These are phyloP conservation scores for Rhingia campestris DNA, from an alignment of 2,888 invertebrate species.

Conservation along the genomic window DNA sequence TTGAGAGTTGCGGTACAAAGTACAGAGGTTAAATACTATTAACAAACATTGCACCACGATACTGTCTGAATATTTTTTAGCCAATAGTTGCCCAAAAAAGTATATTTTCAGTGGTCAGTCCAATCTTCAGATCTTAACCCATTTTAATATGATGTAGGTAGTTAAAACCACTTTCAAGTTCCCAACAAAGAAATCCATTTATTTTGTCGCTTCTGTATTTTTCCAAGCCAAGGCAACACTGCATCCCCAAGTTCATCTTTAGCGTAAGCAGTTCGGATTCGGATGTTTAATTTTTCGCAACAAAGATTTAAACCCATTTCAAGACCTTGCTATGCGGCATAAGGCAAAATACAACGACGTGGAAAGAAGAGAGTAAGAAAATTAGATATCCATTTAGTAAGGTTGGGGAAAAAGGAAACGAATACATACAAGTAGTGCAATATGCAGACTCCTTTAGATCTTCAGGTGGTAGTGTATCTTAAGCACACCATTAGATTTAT, in stretches of 20 bases:
- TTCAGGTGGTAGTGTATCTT: constrained; percentile 50
- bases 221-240: constrained; percentile 8
- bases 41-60: background rate
- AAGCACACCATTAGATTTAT: constrained; percentile 51
- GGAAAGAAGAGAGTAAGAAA: background rate
- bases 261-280: background rate
- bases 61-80: background rate
- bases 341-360: background rate
- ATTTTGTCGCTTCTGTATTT: too few relatives aligned
- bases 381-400: constrained; percentile 19
- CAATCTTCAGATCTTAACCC: background rate
- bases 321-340: background rate
- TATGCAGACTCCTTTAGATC: constrained; percentile 12
- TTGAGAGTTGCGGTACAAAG: too few relatives aligned
- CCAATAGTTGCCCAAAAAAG: too few relatives aligned
- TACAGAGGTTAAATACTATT: too few relatives aligned
- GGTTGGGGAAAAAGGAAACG: background rate
- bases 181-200: background rate
- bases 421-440: constrained; percentile 7
- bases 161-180: background rate
- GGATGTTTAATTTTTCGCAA: constrained; percentile 19
- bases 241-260: background rate
- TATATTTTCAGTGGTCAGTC: too few relatives aligned
- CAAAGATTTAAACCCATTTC: constrained; percentile 19
- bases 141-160: background rate